Base-by-base conservation (phyloP, 2,797 vertebrate genomes). In the Australoheros facetus region DNA sequence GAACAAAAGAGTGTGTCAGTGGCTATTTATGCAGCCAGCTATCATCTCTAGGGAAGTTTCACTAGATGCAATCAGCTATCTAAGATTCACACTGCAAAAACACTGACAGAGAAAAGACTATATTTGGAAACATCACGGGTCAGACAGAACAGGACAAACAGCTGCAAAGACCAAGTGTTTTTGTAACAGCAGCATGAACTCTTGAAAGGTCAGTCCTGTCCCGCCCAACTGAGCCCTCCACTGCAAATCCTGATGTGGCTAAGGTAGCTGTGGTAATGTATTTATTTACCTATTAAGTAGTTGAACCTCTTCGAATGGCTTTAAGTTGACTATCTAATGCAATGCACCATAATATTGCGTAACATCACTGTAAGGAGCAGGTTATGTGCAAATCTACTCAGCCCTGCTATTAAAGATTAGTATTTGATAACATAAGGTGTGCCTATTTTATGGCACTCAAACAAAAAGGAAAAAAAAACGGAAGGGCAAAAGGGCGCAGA, bases 21-120 rank as follows among this genome's bases (percentile, higher is more conserved):
- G 62, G 87, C 87, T 91, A 90, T 93, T 94, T 88, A 79, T 86
- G 88, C 84, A 81, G 70, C 76, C 79, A 37, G 88, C 74, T 14
- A 34, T 7, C 0, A n/a, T 87, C 92, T 83, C 89, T 56, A 55
- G 81, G 87, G 90, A 90, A 14, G 39, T 75, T 84, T 82, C 54
- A 77, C 51, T 30, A 39, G 80, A 82, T 30, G 45, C 32, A 91
- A 81, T 86, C 37, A 1, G 69, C 77, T 48, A 87, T 74, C 48
- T 87, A 56, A 23, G 39, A 81, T 73, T 56, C 57, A 87, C 79
- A 77, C 58, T 30, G 78, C 79, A 73, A 88, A 87, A 87, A 77
- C 80, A 85, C 84, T 73, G 81, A 90, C 73, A 76, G 70, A 75
- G 83, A 77, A 79, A 82, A 85, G 73, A 60, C 82, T 90, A 88